A percentile compares a stretch with the other conserved stretches of the same genome.
Evolutionary conservation across 2,113 vertebrate genomes (phyloP).

Genomic region (Archilochus colubris): DNA sequence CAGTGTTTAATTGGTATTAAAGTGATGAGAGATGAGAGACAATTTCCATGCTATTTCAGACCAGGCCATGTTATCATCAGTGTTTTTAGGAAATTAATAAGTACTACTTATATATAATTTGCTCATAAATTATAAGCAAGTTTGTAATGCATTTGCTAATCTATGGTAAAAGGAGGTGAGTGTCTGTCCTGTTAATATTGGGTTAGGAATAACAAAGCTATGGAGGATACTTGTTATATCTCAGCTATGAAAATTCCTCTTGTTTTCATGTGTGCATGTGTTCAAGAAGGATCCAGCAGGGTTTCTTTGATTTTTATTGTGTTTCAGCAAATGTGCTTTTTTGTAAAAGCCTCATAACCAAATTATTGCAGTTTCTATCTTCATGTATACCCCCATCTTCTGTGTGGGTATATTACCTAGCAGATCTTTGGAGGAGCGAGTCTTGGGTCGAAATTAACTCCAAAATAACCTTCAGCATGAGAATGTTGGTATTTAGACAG

Average conservation of each 20-base stretch:
- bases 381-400: background rate
- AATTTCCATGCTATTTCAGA: background rate
- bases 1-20: background rate
- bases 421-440: background rate
- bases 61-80: background rate
- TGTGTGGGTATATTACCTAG: background rate
- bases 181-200: background rate
- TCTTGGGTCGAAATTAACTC: background rate
- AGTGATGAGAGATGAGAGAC: background rate
- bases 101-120: background rate
- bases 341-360: background rate
- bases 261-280: rapidly evolving
- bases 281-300: background rate
- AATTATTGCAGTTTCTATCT: background rate
- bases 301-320: background rate
- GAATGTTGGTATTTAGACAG: constrained; percentile 41
- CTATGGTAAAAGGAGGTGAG: background rate
- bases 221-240: background rate
- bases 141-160: background rate
- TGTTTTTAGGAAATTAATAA: background rate
- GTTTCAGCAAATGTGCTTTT: background rate
- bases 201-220: background rate
- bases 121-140: background rate
- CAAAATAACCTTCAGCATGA: background rate
- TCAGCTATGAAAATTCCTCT: background rate